Base-by-base conservation (phyloP, 2,113 vertebrate genomes). In the Brachirus orientalis region DNA sequence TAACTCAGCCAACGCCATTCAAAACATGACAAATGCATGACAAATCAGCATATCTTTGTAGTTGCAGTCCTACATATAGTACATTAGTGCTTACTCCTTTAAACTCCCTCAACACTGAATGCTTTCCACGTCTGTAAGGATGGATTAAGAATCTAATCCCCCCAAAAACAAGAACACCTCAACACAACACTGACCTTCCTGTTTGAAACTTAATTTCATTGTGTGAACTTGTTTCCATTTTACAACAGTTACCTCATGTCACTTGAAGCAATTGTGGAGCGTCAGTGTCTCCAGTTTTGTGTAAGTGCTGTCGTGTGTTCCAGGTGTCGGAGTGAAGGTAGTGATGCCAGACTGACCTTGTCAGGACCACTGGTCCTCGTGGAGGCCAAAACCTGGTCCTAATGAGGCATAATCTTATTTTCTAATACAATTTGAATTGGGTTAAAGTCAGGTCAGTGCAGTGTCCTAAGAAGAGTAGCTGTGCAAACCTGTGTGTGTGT, bases 161-260 rank as follows among this genome's bases (percentile, higher is more conserved):
- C n/a, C n/a, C n/a, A n/a, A n/a, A n/a, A n/a, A n/a, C n/a, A n/a
- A n/a, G n/a, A n/a, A n/a, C n/a, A n/a, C n/a, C n/a, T n/a, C 22
- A 67, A 47, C 53, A 68, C 35, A 59, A 67, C 63, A 45, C 9
- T 45, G 60, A 80, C 46, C 18, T 70, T 54, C 48, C 61, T 37
- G 22, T 57, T 75, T 79, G 60, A 19, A 80, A 77, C 69, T 16
- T 75, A 50, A 83, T 84, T 79, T 83, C 47, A 73, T 36, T 52
- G 38, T 43, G 52, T 69, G 75, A 71, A 79, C 78, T 72, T 68
- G 73, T 80, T 86, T 74, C 51, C 20, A 22, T 82, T 71, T 74
- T 74, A 44, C 62, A 17, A 45, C 36, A 55, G 64, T 62, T 38
- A 38, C 57, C 28, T 28, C 28, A 28, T 76, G 58, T 62, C 47